phyloP scores from a whole-genome alignment of 2,113 vertebrate genomes.

The Cyanoderma ruficeps region DNA sequence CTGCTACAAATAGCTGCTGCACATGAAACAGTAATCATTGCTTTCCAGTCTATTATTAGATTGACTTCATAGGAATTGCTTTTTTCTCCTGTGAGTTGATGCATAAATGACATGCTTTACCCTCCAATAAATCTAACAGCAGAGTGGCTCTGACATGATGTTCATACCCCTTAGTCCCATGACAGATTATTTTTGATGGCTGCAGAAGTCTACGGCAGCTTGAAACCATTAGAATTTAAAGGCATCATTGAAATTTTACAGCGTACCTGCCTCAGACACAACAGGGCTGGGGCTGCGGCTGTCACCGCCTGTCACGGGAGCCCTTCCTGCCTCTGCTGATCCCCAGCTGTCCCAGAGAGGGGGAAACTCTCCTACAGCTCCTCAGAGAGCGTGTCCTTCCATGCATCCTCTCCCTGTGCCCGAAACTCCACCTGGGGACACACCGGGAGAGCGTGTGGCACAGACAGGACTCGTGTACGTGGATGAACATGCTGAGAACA shows the following conservation, averaged over 20 bases:
- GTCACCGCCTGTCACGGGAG: not conserved
- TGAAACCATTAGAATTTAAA: slow-evolving; percentile 75
- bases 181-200: slow-evolving; percentile 79
- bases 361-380: not conserved
- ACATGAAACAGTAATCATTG: slow-evolving; percentile 78
- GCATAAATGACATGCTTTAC: slow-evolving; percentile 82
- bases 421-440: not conserved
- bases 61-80: slow-evolving; percentile 79
- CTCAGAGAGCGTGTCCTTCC: accelerated
- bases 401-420: not conserved
- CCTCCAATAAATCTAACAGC: slow-evolving; percentile 79
- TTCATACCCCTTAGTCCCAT: slow-evolving; percentile 71
- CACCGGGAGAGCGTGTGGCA: accelerated
- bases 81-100: slow-evolving; percentile 79
- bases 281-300: not conserved
- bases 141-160: slow-evolving; percentile 75
- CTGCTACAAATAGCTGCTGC: slow-evolving; percentile 73
- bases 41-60: slow-evolving; percentile 81
- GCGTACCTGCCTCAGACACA: slow-evolving; percentile 26
- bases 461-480: accelerated
- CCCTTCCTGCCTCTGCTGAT: not conserved
- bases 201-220: slow-evolving; percentile 70
- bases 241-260: slow-evolving; percentile 67
- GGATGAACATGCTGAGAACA: not conserved
- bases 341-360: not conserved